These are phyloP conservation scores for Nomada ferruginata DNA, from an alignment of 2,888 invertebrate species.

Conservation along the genomic window DNA sequence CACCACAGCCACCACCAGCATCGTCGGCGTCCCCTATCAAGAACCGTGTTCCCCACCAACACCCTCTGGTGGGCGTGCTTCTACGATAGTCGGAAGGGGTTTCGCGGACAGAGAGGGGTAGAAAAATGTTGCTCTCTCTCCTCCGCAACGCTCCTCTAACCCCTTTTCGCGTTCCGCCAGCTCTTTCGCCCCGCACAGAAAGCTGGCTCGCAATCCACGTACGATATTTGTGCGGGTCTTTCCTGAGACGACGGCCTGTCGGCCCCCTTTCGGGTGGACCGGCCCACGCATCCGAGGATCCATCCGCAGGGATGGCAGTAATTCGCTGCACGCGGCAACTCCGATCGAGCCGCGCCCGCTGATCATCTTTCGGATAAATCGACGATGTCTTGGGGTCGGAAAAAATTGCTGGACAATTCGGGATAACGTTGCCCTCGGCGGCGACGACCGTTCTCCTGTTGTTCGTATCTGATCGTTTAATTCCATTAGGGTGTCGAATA, in stretches of 20 bases:
- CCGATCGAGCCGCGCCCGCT: background rate
- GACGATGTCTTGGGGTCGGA: slow-evolving; percentile 12
- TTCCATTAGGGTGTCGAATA: slow-evolving; percentile 1
- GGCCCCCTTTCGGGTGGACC: slow-evolving; percentile 30
- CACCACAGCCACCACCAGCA: slow-evolving; percentile 46
- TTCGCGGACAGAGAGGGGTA: slow-evolving; percentile 62
- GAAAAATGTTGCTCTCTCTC: slow-evolving; percentile 67
- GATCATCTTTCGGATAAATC: background rate
- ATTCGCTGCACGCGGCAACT: slow-evolving; percentile 2
- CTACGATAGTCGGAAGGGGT: slow-evolving; percentile 50
- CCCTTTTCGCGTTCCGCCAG: slow-evolving; percentile 7
- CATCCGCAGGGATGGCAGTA: background rate
- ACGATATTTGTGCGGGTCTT: slow-evolving; percentile 57
- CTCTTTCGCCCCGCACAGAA: background rate
- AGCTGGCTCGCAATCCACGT: slow-evolving; percentile 5
- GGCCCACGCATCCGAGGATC: slow-evolving; percentile 27
- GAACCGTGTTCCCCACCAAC: slow-evolving; percentile 61
- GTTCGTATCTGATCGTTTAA: background rate
- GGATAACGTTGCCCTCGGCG: background rate
- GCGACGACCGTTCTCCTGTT: background rate
- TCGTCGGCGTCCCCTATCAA: slow-evolving; percentile 54
- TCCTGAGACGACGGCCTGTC: slow-evolving; percentile 45
- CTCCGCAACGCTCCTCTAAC: slow-evolving; percentile 31
- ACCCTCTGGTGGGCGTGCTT: slow-evolving; percentile 78
- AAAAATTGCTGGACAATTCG: background rate